phyloP scores from a whole-genome alignment of 2,888 invertebrate species.

The Tetrapedia diversipes region DNA sequence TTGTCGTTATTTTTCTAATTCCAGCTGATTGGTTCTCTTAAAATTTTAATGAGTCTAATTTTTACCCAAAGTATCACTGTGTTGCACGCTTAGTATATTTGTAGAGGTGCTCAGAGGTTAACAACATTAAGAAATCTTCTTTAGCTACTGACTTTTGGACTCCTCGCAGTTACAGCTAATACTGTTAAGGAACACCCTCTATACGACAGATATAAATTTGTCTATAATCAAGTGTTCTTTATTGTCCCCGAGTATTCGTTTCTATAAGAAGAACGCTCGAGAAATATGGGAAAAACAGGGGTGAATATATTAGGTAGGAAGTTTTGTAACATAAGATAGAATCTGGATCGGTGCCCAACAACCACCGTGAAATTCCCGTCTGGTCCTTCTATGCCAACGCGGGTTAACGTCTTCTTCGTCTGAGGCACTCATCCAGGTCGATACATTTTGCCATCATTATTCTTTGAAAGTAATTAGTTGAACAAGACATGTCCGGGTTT shows the following conservation, averaged over 20 bases:
- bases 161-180: too few species aligned
- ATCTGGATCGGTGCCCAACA: constrained; percentile 66
- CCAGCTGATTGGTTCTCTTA: too few species aligned
- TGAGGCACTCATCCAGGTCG: constrained; percentile 27
- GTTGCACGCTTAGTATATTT: too few species aligned
- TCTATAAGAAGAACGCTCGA: background rate
- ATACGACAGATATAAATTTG: too few species aligned
- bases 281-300: constrained; percentile 36
- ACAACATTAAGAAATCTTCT: too few species aligned
- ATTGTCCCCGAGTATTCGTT: background rate
- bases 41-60: too few species aligned
- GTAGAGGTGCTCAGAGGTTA: too few species aligned
- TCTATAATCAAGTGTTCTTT: background rate
- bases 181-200: too few species aligned
- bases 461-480: background rate
- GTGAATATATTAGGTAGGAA: constrained; percentile 51
- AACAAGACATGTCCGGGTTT: background rate
- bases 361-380: constrained; percentile 56
- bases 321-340: constrained; percentile 30
- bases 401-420: constrained; percentile 57
- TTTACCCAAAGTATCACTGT: too few species aligned
- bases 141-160: too few species aligned
- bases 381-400: constrained; percentile 59
- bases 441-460: background rate
- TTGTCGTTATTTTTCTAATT: too few species aligned